Evolutionary conservation across 2,797 vertebrate species (phyloP), one percentile per base, ranked within the genome.

Genomic region (Premnoplex brunnescens): DNA sequence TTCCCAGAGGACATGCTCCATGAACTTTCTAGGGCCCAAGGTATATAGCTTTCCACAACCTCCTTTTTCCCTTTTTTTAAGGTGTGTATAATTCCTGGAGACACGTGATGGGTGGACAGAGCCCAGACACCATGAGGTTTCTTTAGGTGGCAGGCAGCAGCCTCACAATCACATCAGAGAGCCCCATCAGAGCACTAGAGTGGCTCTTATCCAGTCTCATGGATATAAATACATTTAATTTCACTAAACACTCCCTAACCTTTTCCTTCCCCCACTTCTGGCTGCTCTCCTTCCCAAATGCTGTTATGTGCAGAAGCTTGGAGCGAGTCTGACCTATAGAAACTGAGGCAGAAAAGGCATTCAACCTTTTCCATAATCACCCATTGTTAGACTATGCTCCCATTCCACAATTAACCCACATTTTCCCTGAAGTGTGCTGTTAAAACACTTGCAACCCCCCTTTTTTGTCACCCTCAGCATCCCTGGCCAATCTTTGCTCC

Each of bases 11-110:
- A 49, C 12, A 10, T 12, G 3, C 7, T 32, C 34, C n/a, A 27
- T 4, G 9, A 43, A 24, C 54, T 85, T 75, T 34, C 41, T 4
- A 58, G 23, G 11, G 2, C 16, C 3, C 9, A 23, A 36, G 71
- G 23, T 30, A 16, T 54, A 6, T 5, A 46, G 30, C 30, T 62
- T 24, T 80, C 49, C n/a, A 80, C 19, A 51, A 22, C 24, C 21
- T 66, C 32, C 4, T 82, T 64, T 78, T 39, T 1, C 11, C 23
- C 13, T 66, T 79, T 60, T 60, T 14, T 64, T 17, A 49, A 52
- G 28, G 3, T 6, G 2, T 12, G 4, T 36, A 0, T 22, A 52
- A 48, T 0, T 0, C 51, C 54, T 41, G 16, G 55, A 88, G 43
- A 7, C 34, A 56, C 32, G 34, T 37, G 55, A 49, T 28, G 43